phyloP scores from a whole-genome alignment of 2,113 vertebrate species.

The Siniperca knerii region DNA sequence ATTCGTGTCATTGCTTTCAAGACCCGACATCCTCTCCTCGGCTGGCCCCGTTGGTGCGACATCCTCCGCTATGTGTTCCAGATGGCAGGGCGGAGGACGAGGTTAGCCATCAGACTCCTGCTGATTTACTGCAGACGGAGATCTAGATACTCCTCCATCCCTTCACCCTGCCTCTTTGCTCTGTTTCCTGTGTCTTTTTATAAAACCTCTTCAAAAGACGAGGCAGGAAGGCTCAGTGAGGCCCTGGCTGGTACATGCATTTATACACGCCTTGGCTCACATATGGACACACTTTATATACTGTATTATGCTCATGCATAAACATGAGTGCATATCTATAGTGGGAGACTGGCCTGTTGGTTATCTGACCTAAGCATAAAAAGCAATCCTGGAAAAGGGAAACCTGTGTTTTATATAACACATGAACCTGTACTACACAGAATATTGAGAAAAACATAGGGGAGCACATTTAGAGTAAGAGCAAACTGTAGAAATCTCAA shows the following conservation, averaged over 20 bases:
- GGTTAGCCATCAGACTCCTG: conserved; percentile 35
- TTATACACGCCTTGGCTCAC: neutral
- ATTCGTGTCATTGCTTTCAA: conserved; percentile 37
- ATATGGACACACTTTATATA: neutral
- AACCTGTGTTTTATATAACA: neutral
- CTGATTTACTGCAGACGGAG: conserved; percentile 64
- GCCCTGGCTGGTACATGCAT: neutral
- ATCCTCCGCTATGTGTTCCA: conserved; percentile 67
- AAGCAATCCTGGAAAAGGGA: neutral
- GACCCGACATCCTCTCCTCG: conserved; percentile 35
- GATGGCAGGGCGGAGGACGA: conserved; percentile 49
- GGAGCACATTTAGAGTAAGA: neutral
- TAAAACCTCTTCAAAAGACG: conserved; percentile 43
- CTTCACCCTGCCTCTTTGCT: conserved; percentile 19
- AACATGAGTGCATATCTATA: conserved; percentile 2
- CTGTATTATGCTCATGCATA: conserved; percentile 7
- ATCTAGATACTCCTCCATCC: conserved; percentile 28
- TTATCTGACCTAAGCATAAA: neutral
- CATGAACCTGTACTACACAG: neutral
- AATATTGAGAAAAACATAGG: neutral
- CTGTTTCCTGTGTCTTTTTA: conserved; percentile 60
- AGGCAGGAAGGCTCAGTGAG: conserved; percentile 35
- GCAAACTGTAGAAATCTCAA: neutral
- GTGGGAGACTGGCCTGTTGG: neutral
- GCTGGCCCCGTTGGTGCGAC: conserved; percentile 41